These are phyloP conservation scores for Geotrypetes seraphini DNA, from an alignment of 2,797 vertebrate genomes.

Conservation along the genomic window DNA sequence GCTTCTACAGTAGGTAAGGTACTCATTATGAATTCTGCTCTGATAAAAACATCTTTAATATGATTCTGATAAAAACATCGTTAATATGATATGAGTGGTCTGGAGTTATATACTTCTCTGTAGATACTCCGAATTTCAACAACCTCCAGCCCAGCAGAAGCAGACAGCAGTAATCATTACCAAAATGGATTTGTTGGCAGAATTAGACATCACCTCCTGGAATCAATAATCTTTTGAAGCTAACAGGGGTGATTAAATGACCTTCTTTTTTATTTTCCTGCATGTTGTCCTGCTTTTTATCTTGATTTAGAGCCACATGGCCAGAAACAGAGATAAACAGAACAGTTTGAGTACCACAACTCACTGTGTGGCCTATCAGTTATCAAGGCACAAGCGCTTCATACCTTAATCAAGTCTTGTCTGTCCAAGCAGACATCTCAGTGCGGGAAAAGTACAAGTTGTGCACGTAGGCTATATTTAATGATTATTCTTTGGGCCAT, in stretches of 20 bases:
- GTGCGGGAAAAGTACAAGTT: constrained; percentile 25
- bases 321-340: constrained; percentile 54
- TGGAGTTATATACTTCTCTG: constrained; percentile 42
- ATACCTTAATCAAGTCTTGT: constrained; percentile 27
- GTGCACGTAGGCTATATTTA: constrained; percentile 14
- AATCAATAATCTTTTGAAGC: constrained; percentile 72
- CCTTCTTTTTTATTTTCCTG: constrained; percentile 57
- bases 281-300: constrained; percentile 59
- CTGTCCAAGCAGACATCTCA: constrained; percentile 26
- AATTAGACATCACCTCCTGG: constrained; percentile 62
- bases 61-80: constrained; percentile 49
- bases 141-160: constrained; percentile 55
- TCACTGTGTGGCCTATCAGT: constrained; percentile 19
- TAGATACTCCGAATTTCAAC: constrained; percentile 57
- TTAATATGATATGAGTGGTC: constrained; percentile 51
- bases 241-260: constrained; percentile 65
- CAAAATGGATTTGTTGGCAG: constrained; percentile 66
- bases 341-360: constrained; percentile 25
- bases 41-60: no score
- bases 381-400: constrained; percentile 24
- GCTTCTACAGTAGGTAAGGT: constrained; percentile 36
- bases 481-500: constrained; percentile 13
- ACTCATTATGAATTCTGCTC: constrained; percentile 33
- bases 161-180: constrained; percentile 58
- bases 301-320: constrained; percentile 53